Evolutionary conservation across 2,113 vertebrate species (phyloP), one percentile per base, ranked within the genome.

Genomic region (Prochilodus magdalenae): DNA sequence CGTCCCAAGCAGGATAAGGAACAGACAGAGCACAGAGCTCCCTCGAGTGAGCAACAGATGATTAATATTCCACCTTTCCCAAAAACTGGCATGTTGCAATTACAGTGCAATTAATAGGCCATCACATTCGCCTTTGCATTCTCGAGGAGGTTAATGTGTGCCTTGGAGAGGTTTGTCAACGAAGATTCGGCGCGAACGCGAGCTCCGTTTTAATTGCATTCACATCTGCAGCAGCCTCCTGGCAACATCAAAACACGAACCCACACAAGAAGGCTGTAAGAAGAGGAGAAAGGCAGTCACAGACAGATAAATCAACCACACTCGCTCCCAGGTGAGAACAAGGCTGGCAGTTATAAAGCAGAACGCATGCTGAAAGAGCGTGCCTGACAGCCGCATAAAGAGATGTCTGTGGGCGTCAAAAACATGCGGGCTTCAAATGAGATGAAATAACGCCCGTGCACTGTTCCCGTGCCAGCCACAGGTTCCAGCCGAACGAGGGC

Each of bases 361-460:
- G 80, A 67, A 84, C 80, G 20, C 77, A 73, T 63, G 77, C 66
- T 87, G 65, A 83, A 79, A 81, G 72, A 18, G 84, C n/a, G 11
- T 59, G 22, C 33, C 70, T 79, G 55, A 75, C 60, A 67, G 60
- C 70, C 84, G 82, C 71, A 75, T 69, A 79, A 77, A 51, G 84
- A 86, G 83, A 81, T 88, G 84, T 83, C 82, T 85, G 88, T 85
- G 88, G 67, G 83, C 73, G 80, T 86, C 82, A 63, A 75, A 77
- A 84, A 74, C 82, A 66, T 55, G 30, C 44, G 57, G 84, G 67
- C 57, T 72, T 83, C 89, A 86, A 89, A 91, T 84, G 84, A 85
- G 22, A 53, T 11, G 73, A 84, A 85, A 82, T 73, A 73, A 83
- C 82, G 75, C 73, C 15, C 27, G 51, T 62, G 80, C 55, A 65